Evolutionary conservation across 2,113 vertebrate genomes (phyloP).

Genomic region (Strix uralensis): DNA sequence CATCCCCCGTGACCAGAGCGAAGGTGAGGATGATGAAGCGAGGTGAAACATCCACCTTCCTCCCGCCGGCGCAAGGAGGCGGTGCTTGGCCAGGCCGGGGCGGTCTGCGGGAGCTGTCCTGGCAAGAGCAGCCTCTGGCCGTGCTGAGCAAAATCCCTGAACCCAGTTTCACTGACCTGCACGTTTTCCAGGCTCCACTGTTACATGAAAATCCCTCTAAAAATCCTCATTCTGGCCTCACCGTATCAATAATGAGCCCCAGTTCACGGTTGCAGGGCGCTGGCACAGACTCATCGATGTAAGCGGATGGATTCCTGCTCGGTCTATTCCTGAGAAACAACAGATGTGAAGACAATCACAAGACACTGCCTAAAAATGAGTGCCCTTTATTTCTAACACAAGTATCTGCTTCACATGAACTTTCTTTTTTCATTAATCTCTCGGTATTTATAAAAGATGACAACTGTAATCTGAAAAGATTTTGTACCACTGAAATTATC

Average conservation of each 20-base stretch:
- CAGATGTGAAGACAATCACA: not conserved
- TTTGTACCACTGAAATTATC: not conserved
- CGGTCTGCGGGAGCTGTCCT: not conserved
- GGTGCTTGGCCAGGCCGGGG: not conserved
- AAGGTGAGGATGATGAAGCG: not conserved
- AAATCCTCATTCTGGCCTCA: not conserved
- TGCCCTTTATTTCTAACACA: not conserved
- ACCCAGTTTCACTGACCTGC: not conserved
- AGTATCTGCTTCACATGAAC: not conserved
- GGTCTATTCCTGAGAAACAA: not conserved
- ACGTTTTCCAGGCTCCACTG: not conserved
- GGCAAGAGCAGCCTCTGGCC: not conserved
- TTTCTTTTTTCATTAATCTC: not conserved
- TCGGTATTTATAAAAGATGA: not conserved
- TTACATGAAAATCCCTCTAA: not conserved
- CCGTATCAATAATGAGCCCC: not conserved
- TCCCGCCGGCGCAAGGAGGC: not conserved
- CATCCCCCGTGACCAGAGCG: not conserved
- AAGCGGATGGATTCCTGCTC: fast-evolving
- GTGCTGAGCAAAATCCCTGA: not conserved
- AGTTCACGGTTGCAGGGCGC: not conserved
- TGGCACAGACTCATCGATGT: not conserved
- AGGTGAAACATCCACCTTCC: no score
- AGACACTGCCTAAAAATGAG: not conserved
- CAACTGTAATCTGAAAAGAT: not conserved